phyloP scores from a whole-genome alignment of 1,140 invertebrate species.

The Physella acuta region DNA sequence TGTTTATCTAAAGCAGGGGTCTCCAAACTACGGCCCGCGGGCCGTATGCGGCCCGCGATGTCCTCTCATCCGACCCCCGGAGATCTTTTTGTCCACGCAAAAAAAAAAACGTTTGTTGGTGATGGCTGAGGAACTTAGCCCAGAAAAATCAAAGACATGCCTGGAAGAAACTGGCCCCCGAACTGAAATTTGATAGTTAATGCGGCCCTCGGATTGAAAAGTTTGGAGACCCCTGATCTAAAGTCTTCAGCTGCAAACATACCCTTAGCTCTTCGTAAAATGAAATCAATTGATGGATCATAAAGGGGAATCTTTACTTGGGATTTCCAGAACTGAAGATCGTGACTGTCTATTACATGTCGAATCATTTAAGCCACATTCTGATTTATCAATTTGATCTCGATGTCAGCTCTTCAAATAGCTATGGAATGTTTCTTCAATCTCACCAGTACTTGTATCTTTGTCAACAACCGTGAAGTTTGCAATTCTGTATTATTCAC shows the following conservation, averaged over 20 bases:
- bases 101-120: too few relatives aligned
- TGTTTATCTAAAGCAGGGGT: too few relatives aligned
- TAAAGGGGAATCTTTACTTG: slow-evolving; percentile 99
- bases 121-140: too few relatives aligned
- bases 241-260: slow-evolving; percentile 63
- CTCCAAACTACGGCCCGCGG: too few relatives aligned
- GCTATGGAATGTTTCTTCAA: slow-evolving; percentile 95
- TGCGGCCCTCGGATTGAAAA: too few relatives aligned
- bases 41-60: too few relatives aligned
- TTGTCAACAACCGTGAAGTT: slow-evolving; percentile 99
- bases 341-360: slow-evolving; percentile 93
- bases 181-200: too few relatives aligned
- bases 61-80: too few relatives aligned
- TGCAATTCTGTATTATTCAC: slow-evolving; percentile 97
- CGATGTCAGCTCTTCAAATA: slow-evolving; percentile 96
- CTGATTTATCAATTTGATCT: slow-evolving; percentile 99
- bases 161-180: too few relatives aligned
- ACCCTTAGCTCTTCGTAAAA: slow-evolving; percentile 84
- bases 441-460: slow-evolving; percentile 92
- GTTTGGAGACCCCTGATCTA: too few relatives aligned
- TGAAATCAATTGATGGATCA: slow-evolving; percentile 97
- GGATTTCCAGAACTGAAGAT: slow-evolving; percentile 95
- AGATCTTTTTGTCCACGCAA: too few relatives aligned
- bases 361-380: slow-evolving; percentile 98
- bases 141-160: too few relatives aligned